These are phyloP conservation scores for Chelonus insularis DNA, from an alignment of 1,140 invertebrate genomes.

Conservation along the genomic window DNA sequence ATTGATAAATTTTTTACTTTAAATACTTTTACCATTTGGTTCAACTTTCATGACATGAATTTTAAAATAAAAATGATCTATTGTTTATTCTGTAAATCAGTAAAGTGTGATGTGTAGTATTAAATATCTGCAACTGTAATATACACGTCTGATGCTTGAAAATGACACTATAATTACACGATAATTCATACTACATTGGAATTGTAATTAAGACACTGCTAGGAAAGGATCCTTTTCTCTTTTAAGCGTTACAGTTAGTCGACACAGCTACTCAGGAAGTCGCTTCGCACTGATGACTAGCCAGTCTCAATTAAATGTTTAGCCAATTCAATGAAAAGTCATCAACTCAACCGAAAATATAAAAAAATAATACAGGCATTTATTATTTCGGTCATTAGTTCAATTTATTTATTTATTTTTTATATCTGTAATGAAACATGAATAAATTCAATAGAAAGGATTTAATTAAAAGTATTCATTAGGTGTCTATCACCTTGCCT, in stretches of 20 bases:
- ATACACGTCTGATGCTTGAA: too few species aligned
- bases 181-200: background rate
- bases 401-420: too few species aligned
- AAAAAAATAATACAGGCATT: too few species aligned
- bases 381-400: too few species aligned
- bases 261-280: slow-evolving; percentile 21
- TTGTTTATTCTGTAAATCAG: background rate
- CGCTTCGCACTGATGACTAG: slow-evolving; percentile 12
- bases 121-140: too few species aligned
- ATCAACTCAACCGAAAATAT: background rate
- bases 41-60: too few species aligned
- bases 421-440: too few species aligned
- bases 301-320: slow-evolving; percentile 10
- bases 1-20: background rate
- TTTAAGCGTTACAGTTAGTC: slow-evolving; percentile 22
- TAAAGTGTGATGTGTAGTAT: background rate
- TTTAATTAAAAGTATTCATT: too few species aligned
- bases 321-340: background rate
- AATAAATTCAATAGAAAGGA: too few species aligned
- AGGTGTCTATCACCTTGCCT: too few species aligned
- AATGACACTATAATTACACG: slow-evolving; percentile 2
- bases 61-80: too few species aligned
- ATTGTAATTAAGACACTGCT: slow-evolving; percentile 11
- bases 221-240: slow-evolving; percentile 6
- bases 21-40: background rate